phyloP scores from a whole-genome alignment of 2,113 vertebrate genomes.

The Neomonachus schauinslandi region DNA sequence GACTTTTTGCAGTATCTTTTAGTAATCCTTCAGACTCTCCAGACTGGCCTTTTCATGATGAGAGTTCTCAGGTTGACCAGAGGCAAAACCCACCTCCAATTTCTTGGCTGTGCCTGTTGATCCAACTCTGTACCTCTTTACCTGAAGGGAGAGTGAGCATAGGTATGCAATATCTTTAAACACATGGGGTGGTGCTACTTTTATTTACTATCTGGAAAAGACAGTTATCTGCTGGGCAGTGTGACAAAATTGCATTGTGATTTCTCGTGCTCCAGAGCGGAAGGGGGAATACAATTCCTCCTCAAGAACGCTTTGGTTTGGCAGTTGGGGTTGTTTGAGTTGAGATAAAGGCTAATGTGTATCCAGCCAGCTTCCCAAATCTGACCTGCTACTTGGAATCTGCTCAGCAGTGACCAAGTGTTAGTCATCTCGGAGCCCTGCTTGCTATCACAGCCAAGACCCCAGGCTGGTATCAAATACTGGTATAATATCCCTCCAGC shows the following conservation, averaged over 20 bases:
- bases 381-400: conserved; percentile 53
- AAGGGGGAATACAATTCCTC: conserved; percentile 73
- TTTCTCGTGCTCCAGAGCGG: conserved; percentile 68
- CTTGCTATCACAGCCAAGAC: conserved; percentile 32
- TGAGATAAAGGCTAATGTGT: conserved; percentile 81
- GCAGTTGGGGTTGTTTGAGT: conserved; percentile 72
- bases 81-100: conserved; percentile 65
- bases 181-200: not conserved
- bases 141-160: not conserved
- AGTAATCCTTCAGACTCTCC: conserved; percentile 51
- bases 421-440: conserved; percentile 45
- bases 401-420: conserved; percentile 40
- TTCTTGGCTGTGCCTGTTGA: conserved; percentile 50
- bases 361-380: conserved; percentile 73
- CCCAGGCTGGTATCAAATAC: not conserved
- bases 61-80: conserved; percentile 45
- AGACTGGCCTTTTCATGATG: not conserved
- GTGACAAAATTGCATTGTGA: conserved; percentile 57
- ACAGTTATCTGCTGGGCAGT: conserved; percentile 66
- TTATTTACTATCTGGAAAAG: conserved; percentile 73
- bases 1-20: not conserved
- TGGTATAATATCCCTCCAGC: not conserved
- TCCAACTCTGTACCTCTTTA: conserved; percentile 35
- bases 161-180: conserved; percentile 38
- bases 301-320: conserved; percentile 78